These are phyloP conservation scores for Theretra japonica DNA, from an alignment of 2,888 invertebrate genomes.

Conservation along the genomic window DNA sequence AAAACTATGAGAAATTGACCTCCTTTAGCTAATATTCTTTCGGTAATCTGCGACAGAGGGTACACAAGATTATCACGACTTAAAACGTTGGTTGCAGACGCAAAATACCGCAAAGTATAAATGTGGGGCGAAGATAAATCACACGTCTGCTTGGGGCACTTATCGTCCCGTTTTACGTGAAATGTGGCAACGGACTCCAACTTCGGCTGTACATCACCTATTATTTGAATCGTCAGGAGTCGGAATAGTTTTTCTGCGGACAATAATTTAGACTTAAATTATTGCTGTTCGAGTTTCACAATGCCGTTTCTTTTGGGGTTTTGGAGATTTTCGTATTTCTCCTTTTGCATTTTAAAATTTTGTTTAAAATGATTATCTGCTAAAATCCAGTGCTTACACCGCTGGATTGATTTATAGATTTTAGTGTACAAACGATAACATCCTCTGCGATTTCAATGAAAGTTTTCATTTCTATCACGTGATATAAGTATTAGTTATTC, in stretches of 20 bases:
- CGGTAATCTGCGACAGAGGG: neutral
- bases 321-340: neutral
- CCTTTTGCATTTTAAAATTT: too few relatives aligned
- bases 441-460: too few relatives aligned
- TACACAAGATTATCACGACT: neutral
- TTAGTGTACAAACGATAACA: too few relatives aligned
- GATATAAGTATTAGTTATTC: too few relatives aligned
- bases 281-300: conserved; percentile 6
- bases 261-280: conserved; percentile 11
- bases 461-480: too few relatives aligned
- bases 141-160: conserved; percentile 6
- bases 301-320: neutral
- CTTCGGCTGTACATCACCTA: conserved; percentile 22
- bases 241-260: conserved; percentile 23
- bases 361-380: too few relatives aligned
- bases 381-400: too few relatives aligned
- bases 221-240: conserved; percentile 23
- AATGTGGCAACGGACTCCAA: conserved; percentile 21
- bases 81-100: neutral
- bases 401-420: too few relatives aligned
- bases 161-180: conserved; percentile 17
- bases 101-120: conserved; percentile 15
- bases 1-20: too few relatives aligned
- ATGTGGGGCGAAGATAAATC: conserved; percentile 12
- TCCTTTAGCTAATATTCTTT: too few relatives aligned